Evolutionary conservation across 2,113 vertebrate genomes (phyloP).

Genomic region (Zosterops borbonicus): DNA sequence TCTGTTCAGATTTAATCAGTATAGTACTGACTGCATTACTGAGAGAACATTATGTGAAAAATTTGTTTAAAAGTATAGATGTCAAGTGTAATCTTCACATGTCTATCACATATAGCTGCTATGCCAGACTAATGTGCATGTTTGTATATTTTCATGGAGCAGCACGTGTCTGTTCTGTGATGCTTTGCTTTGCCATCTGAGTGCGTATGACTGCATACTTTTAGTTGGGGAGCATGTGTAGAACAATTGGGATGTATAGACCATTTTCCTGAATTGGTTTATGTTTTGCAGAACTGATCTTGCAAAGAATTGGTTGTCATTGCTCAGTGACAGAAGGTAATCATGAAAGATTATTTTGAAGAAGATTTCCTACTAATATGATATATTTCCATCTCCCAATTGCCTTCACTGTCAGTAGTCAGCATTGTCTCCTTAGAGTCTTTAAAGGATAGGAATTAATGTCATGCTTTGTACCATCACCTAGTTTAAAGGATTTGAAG

Average conservation of each 20-base stretch:
- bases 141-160: not conserved
- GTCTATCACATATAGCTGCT: not conserved
- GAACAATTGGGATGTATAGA: fast-evolving
- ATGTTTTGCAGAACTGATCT: not conserved
- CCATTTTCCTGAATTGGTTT: not conserved
- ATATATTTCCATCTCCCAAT: not conserved
- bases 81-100: fast-evolving
- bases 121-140: not conserved
- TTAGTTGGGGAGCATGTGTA: not conserved
- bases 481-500: not conserved
- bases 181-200: not conserved
- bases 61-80: not conserved
- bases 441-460: not conserved
- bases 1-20: not conserved
- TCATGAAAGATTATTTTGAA: not conserved
- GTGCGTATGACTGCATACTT: not conserved
- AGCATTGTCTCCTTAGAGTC: not conserved
- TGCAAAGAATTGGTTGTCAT: not conserved
- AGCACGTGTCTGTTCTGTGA: not conserved
- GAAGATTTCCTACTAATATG: not conserved
- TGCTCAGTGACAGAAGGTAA: not conserved
- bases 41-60: not conserved
- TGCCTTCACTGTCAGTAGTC: not conserved
- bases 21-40: not conserved
- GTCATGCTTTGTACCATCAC: fast-evolving